phyloP scores from a whole-genome alignment of 2,113 vertebrate genomes.

The Barbus barbus region DNA sequence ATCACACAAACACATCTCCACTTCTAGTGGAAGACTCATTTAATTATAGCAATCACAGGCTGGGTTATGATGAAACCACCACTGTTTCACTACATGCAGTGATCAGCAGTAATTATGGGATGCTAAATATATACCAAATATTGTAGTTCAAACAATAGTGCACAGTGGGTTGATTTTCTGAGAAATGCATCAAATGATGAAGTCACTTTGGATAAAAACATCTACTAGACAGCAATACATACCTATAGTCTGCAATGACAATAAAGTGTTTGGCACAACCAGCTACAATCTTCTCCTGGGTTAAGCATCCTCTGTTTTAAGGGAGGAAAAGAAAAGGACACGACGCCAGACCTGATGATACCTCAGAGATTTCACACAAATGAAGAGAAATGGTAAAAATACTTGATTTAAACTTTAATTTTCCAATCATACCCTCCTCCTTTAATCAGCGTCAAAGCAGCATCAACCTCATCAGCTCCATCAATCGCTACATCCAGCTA shows the following conservation, averaged over 20 bases:
- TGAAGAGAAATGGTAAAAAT: neutral
- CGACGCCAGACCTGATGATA: neutral
- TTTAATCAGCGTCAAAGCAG: conserved; percentile 92
- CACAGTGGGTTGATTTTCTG: neutral
- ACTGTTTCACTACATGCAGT: no score
- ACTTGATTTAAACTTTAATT: neutral
- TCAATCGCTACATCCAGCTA: conserved; percentile 96
- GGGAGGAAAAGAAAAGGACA: neutral
- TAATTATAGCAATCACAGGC: neutral
- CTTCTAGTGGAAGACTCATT: neutral
- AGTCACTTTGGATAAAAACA: neutral
- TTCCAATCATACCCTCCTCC: conserved; percentile 89
- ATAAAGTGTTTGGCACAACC: conserved; percentile 91
- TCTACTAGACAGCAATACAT: neutral
- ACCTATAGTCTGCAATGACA: conserved; percentile 96
- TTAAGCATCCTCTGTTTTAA: conserved; percentile 86
- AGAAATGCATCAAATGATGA: neutral
- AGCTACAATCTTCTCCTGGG: conserved; percentile 97
- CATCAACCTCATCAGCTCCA: conserved; percentile 95
- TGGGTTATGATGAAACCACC: no score
- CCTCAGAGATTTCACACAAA: neutral
- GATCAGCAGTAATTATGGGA: neutral
- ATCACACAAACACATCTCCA: neutral
- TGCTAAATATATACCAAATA: neutral
- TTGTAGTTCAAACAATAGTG: neutral